Conservation (phyloP, 2,797 vertebrate genomes). For the Sitta carolinensis region DNA sequence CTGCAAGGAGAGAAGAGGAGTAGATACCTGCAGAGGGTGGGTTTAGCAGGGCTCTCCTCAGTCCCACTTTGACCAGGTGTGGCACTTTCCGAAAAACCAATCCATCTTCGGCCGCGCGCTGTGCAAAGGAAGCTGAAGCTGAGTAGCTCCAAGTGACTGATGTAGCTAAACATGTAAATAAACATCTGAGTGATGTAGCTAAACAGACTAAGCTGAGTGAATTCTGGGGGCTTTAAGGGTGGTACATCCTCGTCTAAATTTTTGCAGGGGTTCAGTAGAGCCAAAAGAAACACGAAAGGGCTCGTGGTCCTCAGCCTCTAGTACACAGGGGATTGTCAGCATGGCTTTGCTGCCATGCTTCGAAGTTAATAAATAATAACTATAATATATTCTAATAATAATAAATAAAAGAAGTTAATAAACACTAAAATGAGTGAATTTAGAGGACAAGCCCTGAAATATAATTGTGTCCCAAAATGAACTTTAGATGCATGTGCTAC, state of each 20-base stretch:
- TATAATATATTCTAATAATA: no score
- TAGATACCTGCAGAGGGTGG: background rate
- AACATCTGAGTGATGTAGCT: no score
- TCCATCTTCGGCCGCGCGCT: accelerated
- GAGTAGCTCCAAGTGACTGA: background rate
- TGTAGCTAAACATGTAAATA: background rate
- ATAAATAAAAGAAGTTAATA: background rate
- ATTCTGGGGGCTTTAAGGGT: background rate
- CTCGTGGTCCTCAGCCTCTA: background rate
- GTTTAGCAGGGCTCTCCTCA: background rate
- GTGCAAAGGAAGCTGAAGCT: background rate
- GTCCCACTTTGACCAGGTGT: background rate
- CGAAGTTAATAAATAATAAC: background rate
- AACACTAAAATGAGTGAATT: background rate
- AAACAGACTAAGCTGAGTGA: background rate
- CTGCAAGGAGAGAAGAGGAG: background rate
- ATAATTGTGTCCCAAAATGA: background rate
- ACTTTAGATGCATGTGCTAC: background rate
- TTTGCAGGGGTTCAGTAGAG: background rate
- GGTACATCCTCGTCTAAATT: background rate
- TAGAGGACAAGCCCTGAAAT: background rate
- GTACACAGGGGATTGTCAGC: background rate
- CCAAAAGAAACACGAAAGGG: background rate
- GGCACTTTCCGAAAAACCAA: accelerated
- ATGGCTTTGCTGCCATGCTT: background rate